Percentiles rank a stretch among this genome's conserved stretches.
Evolutionary conservation across 2,888 invertebrate species (phyloP).

Genomic region (Ptycholaimellus sp.): DNA sequence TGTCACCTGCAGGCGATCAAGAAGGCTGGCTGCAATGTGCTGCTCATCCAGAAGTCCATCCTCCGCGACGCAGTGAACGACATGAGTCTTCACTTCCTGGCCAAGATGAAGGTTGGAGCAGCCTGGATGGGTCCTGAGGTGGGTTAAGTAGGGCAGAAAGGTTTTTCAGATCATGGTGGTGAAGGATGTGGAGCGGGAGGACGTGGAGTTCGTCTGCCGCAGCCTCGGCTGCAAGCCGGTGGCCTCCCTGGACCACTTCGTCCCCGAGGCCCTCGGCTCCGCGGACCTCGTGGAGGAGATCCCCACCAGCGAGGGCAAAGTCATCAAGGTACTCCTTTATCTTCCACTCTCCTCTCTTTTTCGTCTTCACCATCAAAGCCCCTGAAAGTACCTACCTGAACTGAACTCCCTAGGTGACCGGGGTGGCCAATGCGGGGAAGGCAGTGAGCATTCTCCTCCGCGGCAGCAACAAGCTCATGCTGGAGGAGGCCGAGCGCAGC

Average conservation of each 20-base stretch:
- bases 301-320: constrained; percentile 54
- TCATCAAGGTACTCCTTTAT: constrained; percentile 55
- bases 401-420: constrained; percentile 45
- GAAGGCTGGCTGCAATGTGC: constrained; percentile 86
- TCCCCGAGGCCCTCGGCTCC: constrained; percentile 60
- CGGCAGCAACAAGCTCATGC: constrained; percentile 59
- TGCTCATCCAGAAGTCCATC: constrained; percentile 63
- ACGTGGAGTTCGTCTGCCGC: constrained; percentile 70
- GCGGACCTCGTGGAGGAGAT: constrained; percentile 88
- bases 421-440: constrained; percentile 58
- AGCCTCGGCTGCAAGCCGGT: constrained; percentile 77
- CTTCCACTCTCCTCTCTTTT: neutral
- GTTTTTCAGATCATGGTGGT: constrained; percentile 90
- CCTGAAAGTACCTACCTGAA: neutral
- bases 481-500: constrained; percentile 68
- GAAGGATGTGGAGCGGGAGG: constrained; percentile 89
- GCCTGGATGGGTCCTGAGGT: no score
- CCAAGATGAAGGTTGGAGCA: constrained; percentile 99
- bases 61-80: constrained; percentile 80
- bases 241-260: constrained; percentile 91
- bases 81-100: constrained; percentile 82
- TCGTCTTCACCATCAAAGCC: neutral
- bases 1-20: no score
- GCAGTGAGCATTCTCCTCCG: constrained; percentile 78
- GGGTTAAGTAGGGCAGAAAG: no score